Evolutionary conservation across 2,797 vertebrate species (phyloP).

Genomic region (Vultur gryphus): DNA sequence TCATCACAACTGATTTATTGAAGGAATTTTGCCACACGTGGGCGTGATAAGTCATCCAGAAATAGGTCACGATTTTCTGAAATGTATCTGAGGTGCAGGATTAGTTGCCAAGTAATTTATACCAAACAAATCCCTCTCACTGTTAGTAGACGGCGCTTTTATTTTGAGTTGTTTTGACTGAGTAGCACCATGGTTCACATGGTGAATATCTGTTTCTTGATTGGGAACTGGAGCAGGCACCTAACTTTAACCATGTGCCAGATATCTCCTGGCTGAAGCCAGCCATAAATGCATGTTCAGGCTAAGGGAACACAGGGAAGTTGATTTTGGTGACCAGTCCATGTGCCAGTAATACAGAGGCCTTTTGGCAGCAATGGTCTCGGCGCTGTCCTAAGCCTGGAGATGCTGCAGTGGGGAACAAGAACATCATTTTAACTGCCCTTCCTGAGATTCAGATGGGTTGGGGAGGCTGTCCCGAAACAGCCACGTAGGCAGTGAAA

Average conservation of each 20-base stretch:
- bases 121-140: neutral
- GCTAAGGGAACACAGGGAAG: neutral
- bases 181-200: neutral
- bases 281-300: neutral
- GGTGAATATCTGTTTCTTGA: slow-evolving; percentile 16
- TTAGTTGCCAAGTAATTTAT: slow-evolving; percentile 26
- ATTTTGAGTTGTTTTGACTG: slow-evolving; percentile 32
- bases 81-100: neutral
- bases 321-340: neutral
- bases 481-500: neutral
- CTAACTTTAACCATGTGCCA: neutral
- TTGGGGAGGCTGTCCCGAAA: neutral
- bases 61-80: slow-evolving; percentile 23
- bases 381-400: neutral
- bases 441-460: neutral
- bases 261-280: neutral
- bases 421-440: neutral
- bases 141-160: neutral
- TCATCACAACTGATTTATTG: neutral
- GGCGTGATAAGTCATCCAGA: neutral
- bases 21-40: neutral
- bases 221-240: neutral
- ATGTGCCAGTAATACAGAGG: neutral
- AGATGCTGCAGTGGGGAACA: neutral
- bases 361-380: neutral